A percentile compares a stretch with the other conserved stretches of the same genome.
Conservation (phyloP, 2,888 invertebrate species). For the Desoria tigrina region DNA sequence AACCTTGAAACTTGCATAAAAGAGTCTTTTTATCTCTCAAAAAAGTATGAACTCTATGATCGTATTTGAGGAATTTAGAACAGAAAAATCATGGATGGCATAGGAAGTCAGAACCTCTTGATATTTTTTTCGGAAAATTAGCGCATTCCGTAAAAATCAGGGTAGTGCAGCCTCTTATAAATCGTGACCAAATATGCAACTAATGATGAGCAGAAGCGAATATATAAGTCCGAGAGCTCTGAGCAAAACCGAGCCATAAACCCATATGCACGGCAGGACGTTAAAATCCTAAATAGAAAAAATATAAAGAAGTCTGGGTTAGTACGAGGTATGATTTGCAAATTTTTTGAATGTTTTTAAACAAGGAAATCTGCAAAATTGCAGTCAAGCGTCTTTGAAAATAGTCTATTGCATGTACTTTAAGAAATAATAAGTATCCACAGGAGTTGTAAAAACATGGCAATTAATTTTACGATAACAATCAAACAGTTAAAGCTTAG, state of each 20-base stretch:
- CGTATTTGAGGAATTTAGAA: neutral
- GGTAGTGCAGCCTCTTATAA: neutral
- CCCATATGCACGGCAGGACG: neutral
- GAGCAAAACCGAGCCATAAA: neutral
- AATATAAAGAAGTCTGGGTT: neutral
- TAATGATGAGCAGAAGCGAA: conserved; percentile 6
- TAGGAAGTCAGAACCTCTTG: neutral
- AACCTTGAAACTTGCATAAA: too few species aligned
- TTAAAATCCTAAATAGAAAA: neutral
- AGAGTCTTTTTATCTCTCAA: too few species aligned
- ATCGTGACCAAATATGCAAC: conserved; percentile 19
- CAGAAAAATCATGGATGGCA: conserved; percentile 1
- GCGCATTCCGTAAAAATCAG: neutral
- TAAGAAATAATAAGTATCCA: too few species aligned
- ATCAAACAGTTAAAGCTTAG: too few species aligned
- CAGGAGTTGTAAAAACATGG: too few species aligned
- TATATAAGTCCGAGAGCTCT: neutral
- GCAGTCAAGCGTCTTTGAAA: too few species aligned
- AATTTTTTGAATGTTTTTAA: too few species aligned
- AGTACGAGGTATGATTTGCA: too few species aligned
- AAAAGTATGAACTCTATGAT: too few species aligned
- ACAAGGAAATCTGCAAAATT: too few species aligned
- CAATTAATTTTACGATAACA: too few species aligned
- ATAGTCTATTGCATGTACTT: too few species aligned
- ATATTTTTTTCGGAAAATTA: neutral